These are phyloP conservation scores for Channa maculata DNA, from an alignment of 2,113 vertebrate species.

Conservation along the genomic window DNA sequence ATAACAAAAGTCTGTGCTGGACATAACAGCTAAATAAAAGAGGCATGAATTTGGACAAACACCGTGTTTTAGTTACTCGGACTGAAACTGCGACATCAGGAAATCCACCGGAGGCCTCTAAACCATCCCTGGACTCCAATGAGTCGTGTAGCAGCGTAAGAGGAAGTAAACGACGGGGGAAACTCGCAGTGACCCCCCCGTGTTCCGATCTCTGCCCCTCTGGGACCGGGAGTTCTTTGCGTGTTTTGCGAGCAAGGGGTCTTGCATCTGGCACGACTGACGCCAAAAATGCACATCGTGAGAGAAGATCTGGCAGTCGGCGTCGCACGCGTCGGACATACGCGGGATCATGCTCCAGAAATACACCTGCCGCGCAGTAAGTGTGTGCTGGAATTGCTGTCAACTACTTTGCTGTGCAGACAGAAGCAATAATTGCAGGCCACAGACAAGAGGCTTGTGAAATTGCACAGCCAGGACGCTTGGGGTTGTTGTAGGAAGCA, in stretches of 20 bases:
- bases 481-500: conserved; percentile 5
- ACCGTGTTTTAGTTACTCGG: neutral
- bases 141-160: conserved; percentile 13
- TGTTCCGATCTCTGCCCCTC: neutral
- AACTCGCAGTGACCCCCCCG: neutral
- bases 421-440: too few species aligned
- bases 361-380: conserved; percentile 18
- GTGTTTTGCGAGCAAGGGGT: conserved; percentile 40
- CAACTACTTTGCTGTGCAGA: neutral
- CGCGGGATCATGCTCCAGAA: conserved; percentile 7
- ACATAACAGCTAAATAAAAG: neutral
- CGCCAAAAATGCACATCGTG: neutral
- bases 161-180: neutral
- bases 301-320: neutral
- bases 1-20: neutral
- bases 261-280: neutral
- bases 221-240: neutral
- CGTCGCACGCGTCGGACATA: neutral
- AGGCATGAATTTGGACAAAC: conserved; percentile 16
- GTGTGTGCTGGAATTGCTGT: neutral
- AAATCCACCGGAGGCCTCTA: conserved; percentile 22
- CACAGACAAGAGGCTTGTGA: neutral
- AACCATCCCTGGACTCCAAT: conserved; percentile 40
- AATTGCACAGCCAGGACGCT: neutral
- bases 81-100: neutral